Evolutionary conservation across 1,140 invertebrate genomes (phyloP).

Genomic region (Drosophila punjabiensis): DNA sequence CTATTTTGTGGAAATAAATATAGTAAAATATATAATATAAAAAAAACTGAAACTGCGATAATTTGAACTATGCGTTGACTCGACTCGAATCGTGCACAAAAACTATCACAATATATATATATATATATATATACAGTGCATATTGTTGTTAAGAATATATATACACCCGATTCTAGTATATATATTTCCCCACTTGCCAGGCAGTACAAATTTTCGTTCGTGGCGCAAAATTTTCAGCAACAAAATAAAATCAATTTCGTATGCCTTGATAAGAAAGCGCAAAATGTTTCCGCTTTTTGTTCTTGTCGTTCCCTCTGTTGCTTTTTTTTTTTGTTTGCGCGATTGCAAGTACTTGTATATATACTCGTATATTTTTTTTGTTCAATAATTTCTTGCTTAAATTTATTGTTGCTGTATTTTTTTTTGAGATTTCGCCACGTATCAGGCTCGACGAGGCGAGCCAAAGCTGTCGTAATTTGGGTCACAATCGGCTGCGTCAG

Average conservation of each 20-base stretch:
- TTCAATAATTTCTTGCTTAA: slow-evolving; percentile 82
- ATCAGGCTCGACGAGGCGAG: slow-evolving; percentile 61
- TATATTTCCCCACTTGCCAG: slow-evolving; percentile 31
- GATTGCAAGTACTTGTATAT: slow-evolving; percentile 53
- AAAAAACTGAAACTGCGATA: slow-evolving; percentile 71
- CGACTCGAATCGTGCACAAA: slow-evolving; percentile 30
- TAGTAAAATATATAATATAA: slow-evolving; percentile 20
- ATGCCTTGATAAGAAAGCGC: slow-evolving; percentile 74
- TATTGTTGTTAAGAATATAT: slow-evolving; percentile 25
- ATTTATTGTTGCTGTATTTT: slow-evolving; percentile 59
- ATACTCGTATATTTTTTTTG: slow-evolving; percentile 56
- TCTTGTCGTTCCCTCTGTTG: slow-evolving; percentile 36
- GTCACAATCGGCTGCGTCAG: slow-evolving; percentile 73
- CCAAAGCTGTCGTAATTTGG: slow-evolving; percentile 69
- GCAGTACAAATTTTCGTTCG: slow-evolving; percentile 49
- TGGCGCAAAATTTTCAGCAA: slow-evolving; percentile 70
- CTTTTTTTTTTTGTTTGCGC: slow-evolving; percentile 41
- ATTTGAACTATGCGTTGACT: slow-evolving; percentile 66
- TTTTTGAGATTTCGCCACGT: slow-evolving; percentile 70
- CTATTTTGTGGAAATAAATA: slow-evolving; percentile 62
- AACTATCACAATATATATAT: slow-evolving; percentile 39
- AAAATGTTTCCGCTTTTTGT: slow-evolving; percentile 81
- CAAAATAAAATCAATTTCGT: slow-evolving; percentile 78
- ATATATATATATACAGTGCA: slow-evolving; percentile 2
- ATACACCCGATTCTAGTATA: slow-evolving; percentile 14